Conservation (phyloP, 2,113 vertebrate species). For the Barnardius zonarius region DNA sequence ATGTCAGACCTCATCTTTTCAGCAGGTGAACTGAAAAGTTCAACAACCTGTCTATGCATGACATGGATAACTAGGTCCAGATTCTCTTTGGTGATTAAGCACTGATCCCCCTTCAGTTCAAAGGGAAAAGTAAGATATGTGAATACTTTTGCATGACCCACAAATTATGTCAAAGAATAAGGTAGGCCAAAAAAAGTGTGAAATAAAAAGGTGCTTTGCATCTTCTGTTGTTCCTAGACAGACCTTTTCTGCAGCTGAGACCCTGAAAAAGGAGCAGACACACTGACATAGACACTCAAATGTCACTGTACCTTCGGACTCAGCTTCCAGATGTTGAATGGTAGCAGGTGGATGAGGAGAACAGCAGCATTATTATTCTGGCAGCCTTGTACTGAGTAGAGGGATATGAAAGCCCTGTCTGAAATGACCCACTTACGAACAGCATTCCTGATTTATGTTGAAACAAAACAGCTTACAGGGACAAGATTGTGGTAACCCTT, state of each 20-base stretch:
- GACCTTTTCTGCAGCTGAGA: rapidly evolving
- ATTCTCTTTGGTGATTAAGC: not conserved
- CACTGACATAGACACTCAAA: not conserved
- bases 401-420: not conserved
- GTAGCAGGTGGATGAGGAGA: not conserved
- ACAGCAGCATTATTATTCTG: not conserved
- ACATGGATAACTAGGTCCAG: not conserved
- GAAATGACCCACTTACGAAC: not conserved
- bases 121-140: not conserved
- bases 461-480: not conserved
- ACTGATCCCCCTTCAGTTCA: not conserved
- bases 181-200: not conserved
- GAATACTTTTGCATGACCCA: not conserved
- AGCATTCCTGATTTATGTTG: not conserved
- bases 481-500: not conserved
- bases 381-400: not conserved
- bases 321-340: not conserved
- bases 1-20: not conserved
- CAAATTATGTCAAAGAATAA: not conserved
- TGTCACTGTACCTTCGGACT: not conserved
- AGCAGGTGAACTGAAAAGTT: not conserved
- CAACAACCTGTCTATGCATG: not conserved
- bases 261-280: not conserved
- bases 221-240: not conserved
- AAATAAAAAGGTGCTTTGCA: not conserved